phyloP scores from a whole-genome alignment of 1,140 invertebrate genomes.

The Drosophila pectinifera region DNA sequence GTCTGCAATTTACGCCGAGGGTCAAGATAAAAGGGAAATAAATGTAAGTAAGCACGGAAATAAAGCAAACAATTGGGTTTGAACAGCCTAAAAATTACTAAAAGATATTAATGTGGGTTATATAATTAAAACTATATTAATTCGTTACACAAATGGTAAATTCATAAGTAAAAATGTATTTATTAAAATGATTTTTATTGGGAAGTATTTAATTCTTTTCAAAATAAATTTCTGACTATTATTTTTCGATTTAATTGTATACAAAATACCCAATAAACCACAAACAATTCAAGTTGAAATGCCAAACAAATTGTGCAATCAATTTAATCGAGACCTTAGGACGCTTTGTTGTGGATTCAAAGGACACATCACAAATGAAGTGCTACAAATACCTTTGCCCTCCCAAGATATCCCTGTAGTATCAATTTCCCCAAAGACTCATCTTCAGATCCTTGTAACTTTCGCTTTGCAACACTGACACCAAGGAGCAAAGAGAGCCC shows the following conservation, averaged over 20 bases:
- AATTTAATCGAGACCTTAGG: neutral
- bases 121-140: neutral
- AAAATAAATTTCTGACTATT: too few species aligned
- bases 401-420: constrained; percentile 4
- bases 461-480: constrained; percentile 28
- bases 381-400: constrained; percentile 17
- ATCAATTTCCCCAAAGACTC: constrained; percentile 27
- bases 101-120: neutral
- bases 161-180: neutral
- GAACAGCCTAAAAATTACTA: neutral
- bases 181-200: neutral
- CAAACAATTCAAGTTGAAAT: neutral
- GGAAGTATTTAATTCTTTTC: too few species aligned
- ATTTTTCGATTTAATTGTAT: neutral
- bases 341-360: constrained; percentile 1
- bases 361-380: constrained; percentile 20
- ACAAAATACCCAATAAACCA: neutral
- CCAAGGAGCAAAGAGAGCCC: constrained; percentile 11
- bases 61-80: constrained; percentile 8
- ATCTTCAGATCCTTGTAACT: constrained; percentile 12
- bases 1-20: constrained; percentile 22
- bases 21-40: constrained; percentile 10
- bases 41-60: neutral
- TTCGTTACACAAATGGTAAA: accelerated
- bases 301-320: constrained; percentile 1